Percentiles rank a stretch among this genome's conserved stretches.
phyloP scores from a whole-genome alignment of 2,888 invertebrate genomes.

The Erebia palarica region DNA sequence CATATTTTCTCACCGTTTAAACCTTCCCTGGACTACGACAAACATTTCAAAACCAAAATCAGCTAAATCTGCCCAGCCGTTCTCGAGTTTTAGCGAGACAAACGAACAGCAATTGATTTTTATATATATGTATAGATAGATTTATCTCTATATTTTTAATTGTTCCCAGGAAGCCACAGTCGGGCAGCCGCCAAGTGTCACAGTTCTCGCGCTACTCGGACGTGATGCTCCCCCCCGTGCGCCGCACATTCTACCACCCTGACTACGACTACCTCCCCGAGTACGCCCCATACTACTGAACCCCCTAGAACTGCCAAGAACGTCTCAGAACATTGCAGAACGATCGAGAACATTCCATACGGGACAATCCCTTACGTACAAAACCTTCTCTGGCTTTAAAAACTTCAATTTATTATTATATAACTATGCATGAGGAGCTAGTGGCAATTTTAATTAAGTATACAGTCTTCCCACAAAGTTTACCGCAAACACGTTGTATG shows the following conservation, averaged over 20 bases:
- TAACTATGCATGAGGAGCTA: slow-evolving; percentile 1
- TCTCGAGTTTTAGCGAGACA: too few species aligned
- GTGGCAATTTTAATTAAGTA: not conserved
- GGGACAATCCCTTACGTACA: slow-evolving; percentile 59
- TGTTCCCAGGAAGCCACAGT: slow-evolving; percentile 66
- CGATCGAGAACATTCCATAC: slow-evolving; percentile 52
- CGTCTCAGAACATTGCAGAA: slow-evolving; percentile 42
- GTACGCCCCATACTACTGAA: slow-evolving; percentile 70
- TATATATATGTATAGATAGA: too few species aligned
- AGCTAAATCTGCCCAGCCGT: too few species aligned
- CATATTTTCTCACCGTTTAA: too few species aligned
- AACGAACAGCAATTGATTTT: too few species aligned
- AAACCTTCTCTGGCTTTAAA: slow-evolving; percentile 59
- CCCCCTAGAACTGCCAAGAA: slow-evolving; percentile 44
- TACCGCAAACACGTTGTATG: too few species aligned
- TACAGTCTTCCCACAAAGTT: too few species aligned
- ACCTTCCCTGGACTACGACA: too few species aligned
- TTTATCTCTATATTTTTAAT: not conserved
- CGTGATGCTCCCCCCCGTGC: slow-evolving; percentile 68
- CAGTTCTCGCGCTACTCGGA: slow-evolving; percentile 79
- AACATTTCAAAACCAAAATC: too few species aligned
- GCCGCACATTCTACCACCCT: slow-evolving; percentile 68
- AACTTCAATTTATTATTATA: slow-evolving; percentile 43
- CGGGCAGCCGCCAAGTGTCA: slow-evolving; percentile 71
- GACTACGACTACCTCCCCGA: slow-evolving; percentile 68